Evolutionary conservation across 2,888 invertebrate genomes (phyloP).

Genomic region (Nomada lathburiana): DNA sequence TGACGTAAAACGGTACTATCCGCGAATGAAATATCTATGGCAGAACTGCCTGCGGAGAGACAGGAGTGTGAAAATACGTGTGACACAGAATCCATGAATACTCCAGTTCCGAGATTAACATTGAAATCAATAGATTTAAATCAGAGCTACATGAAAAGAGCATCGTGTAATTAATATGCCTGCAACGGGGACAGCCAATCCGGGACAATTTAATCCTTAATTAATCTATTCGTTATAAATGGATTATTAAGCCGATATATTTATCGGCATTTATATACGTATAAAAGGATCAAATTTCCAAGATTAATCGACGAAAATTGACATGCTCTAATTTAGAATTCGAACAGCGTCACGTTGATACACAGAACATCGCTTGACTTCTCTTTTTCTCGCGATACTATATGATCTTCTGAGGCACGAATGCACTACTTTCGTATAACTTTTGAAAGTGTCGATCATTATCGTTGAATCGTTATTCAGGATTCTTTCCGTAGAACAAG

Average conservation of each 20-base stretch:
- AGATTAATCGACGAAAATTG: constrained; percentile 28
- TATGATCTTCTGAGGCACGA: background rate
- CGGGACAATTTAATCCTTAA: constrained; percentile 58
- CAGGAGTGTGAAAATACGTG: constrained; percentile 17
- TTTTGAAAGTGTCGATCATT: constrained; percentile 15
- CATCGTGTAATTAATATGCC: constrained; percentile 51
- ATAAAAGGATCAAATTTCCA: constrained; percentile 14
- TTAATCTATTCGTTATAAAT: constrained; percentile 59
- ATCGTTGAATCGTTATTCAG: background rate
- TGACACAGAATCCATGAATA: constrained; percentile 42
- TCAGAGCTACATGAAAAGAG: constrained; percentile 52
- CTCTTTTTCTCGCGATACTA: background rate
- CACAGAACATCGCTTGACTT: background rate
- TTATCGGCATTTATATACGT: constrained; percentile 22
- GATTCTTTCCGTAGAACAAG: background rate
- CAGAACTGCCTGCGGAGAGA: background rate
- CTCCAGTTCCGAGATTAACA: constrained; percentile 53
- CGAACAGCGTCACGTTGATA: background rate
- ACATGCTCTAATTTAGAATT: background rate
- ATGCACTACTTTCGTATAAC: constrained; percentile 5
- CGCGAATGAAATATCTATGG: constrained; percentile 25
- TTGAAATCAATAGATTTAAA: constrained; percentile 59
- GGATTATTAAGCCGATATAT: constrained; percentile 32
- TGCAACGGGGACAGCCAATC: constrained; percentile 18
- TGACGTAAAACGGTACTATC: background rate